Conservation (phyloP, 2,888 invertebrate genomes). For the Neria commutata region DNA sequence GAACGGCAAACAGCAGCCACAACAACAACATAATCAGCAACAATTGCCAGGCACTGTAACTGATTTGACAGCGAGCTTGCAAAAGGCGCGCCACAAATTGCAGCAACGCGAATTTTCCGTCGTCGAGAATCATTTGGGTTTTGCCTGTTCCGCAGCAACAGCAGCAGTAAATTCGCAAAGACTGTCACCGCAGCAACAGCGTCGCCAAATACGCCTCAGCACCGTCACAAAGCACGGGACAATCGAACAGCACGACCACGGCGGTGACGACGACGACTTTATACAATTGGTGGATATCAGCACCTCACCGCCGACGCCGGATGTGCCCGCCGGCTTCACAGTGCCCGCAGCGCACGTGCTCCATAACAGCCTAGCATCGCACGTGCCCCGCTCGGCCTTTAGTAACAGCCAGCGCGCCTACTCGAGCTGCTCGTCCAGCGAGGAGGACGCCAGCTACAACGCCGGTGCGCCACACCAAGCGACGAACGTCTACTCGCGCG, state of each 20-base stretch:
- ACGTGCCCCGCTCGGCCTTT: constrained; percentile 7
- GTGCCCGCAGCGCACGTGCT: constrained; percentile 13
- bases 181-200: constrained; percentile 25
- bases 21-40: constrained; percentile 10
- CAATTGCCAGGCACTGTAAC: constrained; percentile 4
- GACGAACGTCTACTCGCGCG: constrained; percentile 29
- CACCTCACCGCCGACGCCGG: constrained; percentile 31
- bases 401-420: constrained; percentile 15
- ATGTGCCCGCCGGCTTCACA: constrained; percentile 16
- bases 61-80: constrained; percentile 7
- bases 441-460: constrained; percentile 45
- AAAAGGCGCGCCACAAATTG: constrained; percentile 22
- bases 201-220: constrained; percentile 25
- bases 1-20: constrained; percentile 22
- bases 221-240: constrained; percentile 22
- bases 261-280: constrained; percentile 27
- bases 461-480: constrained; percentile 10
- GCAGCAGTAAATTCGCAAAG: constrained; percentile 22
- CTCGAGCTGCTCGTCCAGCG: constrained; percentile 40
- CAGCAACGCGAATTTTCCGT: constrained; percentile 32
- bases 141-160: constrained; percentile 23
- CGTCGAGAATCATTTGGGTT: constrained; percentile 36
- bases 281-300: constrained; percentile 45
- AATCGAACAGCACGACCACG: too few species aligned
- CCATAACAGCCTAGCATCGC: constrained; percentile 12